Base-by-base conservation (phyloP, 2,888 invertebrate genomes). In the Trichacis sp. region DNA sequence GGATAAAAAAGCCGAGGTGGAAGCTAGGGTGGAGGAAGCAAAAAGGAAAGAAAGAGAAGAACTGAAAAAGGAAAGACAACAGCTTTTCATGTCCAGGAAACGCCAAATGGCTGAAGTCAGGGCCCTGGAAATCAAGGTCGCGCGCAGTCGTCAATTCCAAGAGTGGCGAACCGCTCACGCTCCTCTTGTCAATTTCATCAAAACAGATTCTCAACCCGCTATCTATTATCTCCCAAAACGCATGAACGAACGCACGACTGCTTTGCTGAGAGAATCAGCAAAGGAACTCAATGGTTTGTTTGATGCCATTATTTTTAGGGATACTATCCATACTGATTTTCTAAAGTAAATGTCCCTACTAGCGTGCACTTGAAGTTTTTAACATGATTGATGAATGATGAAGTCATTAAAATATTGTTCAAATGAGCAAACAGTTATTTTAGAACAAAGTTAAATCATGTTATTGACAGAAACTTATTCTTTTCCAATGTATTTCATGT, bases 21-120 rank as follows among this genome's bases (percentile, higher is more conserved):
- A 98, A 85, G 92, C 93, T 61, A 95, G 96, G 84, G 89, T 98
- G 62, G 98, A 98, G 81, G 94, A 96, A 78, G 95, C 94, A 77
- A 95, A 95, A 56, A 89, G 93, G 54, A 88, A 91, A 77, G 96
- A 97, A 80, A 93, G 93, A 70, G 96, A 95, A 79, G 91, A 94
- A 80, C 87, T 96, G 53, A 92, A 91, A 74, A 89, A 89, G 69
- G 95, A 97, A 83, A 88, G 95, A 30, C 92, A 93, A 79, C 92
- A 93, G 64, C 85, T 98, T 66, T 95, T 97, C 84, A 88, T 91
- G 29, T 93, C 94, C 73, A 87, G 96, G 62, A 94, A 94, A 80
- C 90, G 92, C 71, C 94, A 96, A 81, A 94, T 97, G 82, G 90
- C 92, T 1, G 94, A 95, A 81, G 94, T 98, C 57, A 91, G 92